phyloP scores from a whole-genome alignment of 2,113 vertebrate species.

The Phycodurus eques region DNA sequence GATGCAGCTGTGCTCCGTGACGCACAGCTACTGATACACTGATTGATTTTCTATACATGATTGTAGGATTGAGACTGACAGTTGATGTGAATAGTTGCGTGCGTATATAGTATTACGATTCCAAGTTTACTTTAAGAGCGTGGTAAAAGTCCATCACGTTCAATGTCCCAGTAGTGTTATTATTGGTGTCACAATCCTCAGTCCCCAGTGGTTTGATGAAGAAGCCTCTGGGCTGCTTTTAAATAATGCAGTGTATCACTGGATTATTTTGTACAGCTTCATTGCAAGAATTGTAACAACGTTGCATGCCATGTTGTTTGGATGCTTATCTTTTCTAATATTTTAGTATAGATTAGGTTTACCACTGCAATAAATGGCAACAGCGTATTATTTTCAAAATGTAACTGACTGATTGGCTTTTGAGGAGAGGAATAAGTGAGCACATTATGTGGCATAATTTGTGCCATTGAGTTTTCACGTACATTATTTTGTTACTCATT shows the following conservation, averaged over 20 bases:
- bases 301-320: background rate
- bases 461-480: background rate
- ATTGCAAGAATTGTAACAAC: too few species aligned
- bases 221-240: slow-evolving; percentile 14
- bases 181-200: slow-evolving; percentile 24
- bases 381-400: slow-evolving; percentile 33
- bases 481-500: background rate
- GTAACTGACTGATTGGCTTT: slow-evolving; percentile 11
- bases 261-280: background rate
- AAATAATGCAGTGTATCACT: background rate
- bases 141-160: slow-evolving; percentile 31
- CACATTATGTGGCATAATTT: background rate
- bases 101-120: slow-evolving; percentile 37
- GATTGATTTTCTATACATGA: slow-evolving; percentile 40
- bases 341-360: slow-evolving; percentile 4
- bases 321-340: background rate
- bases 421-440: slow-evolving; percentile 9
- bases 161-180: slow-evolving; percentile 22
- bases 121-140: slow-evolving; percentile 11
- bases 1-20: slow-evolving; percentile 42
- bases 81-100: slow-evolving; percentile 16
- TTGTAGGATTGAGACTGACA: slow-evolving; percentile 16
- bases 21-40: slow-evolving; percentile 41
- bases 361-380: slow-evolving; percentile 23
- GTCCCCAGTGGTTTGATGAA: slow-evolving; percentile 28